These are phyloP conservation scores for Rana temporaria DNA, from an alignment of 2,113 vertebrate genomes.

Conservation along the genomic window DNA sequence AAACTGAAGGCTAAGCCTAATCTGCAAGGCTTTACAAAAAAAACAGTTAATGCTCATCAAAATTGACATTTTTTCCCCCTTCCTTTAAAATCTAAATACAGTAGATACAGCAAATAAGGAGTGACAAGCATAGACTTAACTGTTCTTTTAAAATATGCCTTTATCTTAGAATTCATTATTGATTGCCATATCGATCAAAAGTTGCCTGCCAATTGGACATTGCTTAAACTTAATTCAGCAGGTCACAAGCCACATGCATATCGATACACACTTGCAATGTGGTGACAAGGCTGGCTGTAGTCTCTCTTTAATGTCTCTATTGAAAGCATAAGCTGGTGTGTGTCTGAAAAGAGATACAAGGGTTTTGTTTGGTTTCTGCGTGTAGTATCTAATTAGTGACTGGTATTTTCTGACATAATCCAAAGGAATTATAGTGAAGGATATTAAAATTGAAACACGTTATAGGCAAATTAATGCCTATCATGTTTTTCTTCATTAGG, in stretches of 20 bases:
- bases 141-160: neutral
- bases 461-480: constrained; percentile 49
- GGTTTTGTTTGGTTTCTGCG: constrained; percentile 3
- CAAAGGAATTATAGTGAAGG: constrained; percentile 43
- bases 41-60: constrained; percentile 3
- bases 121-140: neutral
- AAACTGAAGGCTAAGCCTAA: constrained; percentile 10
- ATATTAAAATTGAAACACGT: constrained; percentile 46
- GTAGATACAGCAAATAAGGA: neutral
- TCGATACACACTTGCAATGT: neutral
- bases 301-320: constrained; percentile 20
- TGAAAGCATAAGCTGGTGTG: neutral
- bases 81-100: neutral
- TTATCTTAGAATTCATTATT: constrained; percentile 9
- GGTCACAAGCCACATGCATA: constrained; percentile 23
- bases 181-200: constrained; percentile 10
- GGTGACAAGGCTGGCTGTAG: neutral
- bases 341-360: neutral
- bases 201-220: constrained; percentile 15
- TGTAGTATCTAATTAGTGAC: constrained; percentile 22
- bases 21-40: neutral
- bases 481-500: constrained; percentile 49
- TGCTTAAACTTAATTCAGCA: constrained; percentile 19
- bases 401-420: constrained; percentile 42
- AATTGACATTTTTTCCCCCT: neutral